phyloP scores from a whole-genome alignment of 2,888 invertebrate genomes.

The Drosophila nigricruria region DNA sequence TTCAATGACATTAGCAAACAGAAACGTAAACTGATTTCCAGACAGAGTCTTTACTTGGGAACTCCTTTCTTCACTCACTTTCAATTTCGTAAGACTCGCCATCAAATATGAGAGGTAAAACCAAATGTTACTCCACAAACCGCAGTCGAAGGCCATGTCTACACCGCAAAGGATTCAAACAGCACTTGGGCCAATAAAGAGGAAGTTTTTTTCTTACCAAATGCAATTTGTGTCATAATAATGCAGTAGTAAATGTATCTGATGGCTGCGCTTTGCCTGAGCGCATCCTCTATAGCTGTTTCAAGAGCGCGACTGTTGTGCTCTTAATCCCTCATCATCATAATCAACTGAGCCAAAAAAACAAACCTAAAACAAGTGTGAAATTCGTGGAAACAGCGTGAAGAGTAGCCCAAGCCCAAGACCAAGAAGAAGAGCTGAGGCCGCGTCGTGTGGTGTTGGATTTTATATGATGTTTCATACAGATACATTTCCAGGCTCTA shows the following conservation, averaged over 20 bases:
- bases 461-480: slow-evolving; percentile 31
- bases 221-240: slow-evolving; percentile 58
- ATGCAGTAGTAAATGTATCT: slow-evolving; percentile 60
- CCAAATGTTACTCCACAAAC: slow-evolving; percentile 24
- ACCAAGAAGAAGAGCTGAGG: slow-evolving; percentile 15
- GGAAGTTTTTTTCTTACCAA: neutral
- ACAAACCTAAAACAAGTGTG: slow-evolving; percentile 54
- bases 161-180: slow-evolving; percentile 1
- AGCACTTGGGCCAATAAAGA: slow-evolving; percentile 8
- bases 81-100: slow-evolving; percentile 18
- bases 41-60: neutral
- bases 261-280: slow-evolving; percentile 45
- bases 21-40: neutral
- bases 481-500: slow-evolving; percentile 30
- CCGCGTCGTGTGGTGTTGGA: slow-evolving; percentile 25
- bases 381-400: slow-evolving; percentile 75
- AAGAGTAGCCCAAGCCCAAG: slow-evolving; percentile 42
- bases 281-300: slow-evolving; percentile 41
- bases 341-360: slow-evolving; percentile 60
- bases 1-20: neutral
- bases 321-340: slow-evolving; percentile 76
- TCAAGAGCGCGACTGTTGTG: slow-evolving; percentile 45
- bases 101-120: slow-evolving; percentile 17
- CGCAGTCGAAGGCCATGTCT: slow-evolving; percentile 25
- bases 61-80: slow-evolving; percentile 7